Conservation (phyloP, 2,888 invertebrate genomes). For the Dasypolia templi region DNA sequence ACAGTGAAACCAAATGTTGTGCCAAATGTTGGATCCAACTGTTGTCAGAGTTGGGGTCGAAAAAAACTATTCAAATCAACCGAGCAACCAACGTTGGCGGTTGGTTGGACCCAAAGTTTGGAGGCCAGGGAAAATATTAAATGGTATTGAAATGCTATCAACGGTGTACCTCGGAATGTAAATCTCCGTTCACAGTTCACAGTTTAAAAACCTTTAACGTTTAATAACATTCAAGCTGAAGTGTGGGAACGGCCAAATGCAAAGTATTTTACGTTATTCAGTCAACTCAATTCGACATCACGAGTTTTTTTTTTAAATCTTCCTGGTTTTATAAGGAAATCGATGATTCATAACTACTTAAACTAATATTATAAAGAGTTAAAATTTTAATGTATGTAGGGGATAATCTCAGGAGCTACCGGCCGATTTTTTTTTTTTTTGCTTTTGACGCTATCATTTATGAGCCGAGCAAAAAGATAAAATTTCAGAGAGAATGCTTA, state of each 20-base stretch:
- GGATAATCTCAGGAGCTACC: too few species aligned
- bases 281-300: not conserved
- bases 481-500: too few species aligned
- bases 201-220: not conserved
- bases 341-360: not conserved
- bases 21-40: constrained; percentile 10
- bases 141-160: constrained; percentile 7
- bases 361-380: too few species aligned
- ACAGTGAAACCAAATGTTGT: not conserved
- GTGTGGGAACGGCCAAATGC: not conserved
- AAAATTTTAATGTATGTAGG: too few species aligned
- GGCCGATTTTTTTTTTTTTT: too few species aligned
- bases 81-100: constrained; percentile 10
- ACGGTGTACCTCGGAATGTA: not conserved
- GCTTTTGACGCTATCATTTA: too few species aligned
- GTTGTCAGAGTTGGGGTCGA: constrained; percentile 6
- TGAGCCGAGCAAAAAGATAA: too few species aligned
- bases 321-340: not conserved
- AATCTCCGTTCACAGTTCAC: constrained; percentile 3
- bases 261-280: constrained; percentile 4
- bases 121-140: constrained; percentile 5
- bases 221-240: not conserved
- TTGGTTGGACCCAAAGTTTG: constrained; percentile 3
- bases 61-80: constrained; percentile 2
- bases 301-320: not conserved